Conservation (phyloP, 2,113 vertebrate species). For the Illadopsis cleaveri region DNA sequence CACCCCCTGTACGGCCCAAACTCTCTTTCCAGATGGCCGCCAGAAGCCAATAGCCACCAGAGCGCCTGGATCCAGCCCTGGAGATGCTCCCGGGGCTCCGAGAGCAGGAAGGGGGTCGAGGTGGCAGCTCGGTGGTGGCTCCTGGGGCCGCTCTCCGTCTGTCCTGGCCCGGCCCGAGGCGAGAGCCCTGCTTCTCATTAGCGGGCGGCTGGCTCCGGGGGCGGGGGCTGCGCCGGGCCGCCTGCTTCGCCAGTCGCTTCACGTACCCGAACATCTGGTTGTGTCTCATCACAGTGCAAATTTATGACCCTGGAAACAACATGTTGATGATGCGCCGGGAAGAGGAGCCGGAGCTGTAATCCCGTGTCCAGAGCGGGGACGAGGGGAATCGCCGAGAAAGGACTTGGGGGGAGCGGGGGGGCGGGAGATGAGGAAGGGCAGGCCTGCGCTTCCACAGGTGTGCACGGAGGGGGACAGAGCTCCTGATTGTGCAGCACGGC, state of each 20-base stretch:
- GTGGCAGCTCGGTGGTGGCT: conserved; percentile 20
- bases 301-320: conserved; percentile 79
- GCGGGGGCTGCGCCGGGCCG: conserved; percentile 17
- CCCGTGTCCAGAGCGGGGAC: conserved; percentile 28
- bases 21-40: conserved; percentile 32
- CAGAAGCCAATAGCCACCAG: conserved; percentile 15
- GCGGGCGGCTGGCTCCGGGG: background rate
- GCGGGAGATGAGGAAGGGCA: conserved; percentile 10
- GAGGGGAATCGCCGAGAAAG: background rate
- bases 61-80: background rate
- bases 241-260: conserved; percentile 66
- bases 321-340: conserved; percentile 65
- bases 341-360: conserved; percentile 47
- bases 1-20: background rate
- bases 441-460: background rate
- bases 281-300: conserved; percentile 78
- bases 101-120: conserved; percentile 19
- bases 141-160: conserved; percentile 39
- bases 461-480: background rate
- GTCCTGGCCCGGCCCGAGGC: conserved; percentile 26
- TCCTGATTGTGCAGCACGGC: background rate
- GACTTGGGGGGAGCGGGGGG: background rate
- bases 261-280: conserved; percentile 77
- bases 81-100: background rate
- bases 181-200: conserved; percentile 56